phyloP scores from a whole-genome alignment of 2,797 vertebrate genomes.

The Chloroceryle amazona region DNA sequence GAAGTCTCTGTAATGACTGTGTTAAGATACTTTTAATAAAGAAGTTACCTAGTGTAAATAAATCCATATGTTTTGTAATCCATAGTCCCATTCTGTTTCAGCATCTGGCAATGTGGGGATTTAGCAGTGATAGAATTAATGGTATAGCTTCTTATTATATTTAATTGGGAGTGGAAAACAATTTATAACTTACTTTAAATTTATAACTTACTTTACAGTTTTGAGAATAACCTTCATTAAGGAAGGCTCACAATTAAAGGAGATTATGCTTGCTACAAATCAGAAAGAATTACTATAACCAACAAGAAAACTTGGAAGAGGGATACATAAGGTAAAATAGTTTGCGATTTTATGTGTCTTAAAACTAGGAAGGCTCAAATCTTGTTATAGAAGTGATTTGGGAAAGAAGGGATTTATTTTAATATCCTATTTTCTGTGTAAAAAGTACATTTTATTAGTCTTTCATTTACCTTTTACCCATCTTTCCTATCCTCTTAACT shows the following conservation, averaged over 20 bases:
- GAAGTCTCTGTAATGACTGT: constrained; percentile 74
- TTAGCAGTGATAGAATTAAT: constrained; percentile 64
- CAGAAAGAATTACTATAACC: constrained; percentile 28
- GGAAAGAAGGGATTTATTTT: neutral
- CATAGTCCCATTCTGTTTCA: constrained; percentile 53
- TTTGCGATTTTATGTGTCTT: neutral
- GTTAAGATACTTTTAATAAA: constrained; percentile 81
- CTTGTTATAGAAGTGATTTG: neutral
- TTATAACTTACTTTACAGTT: constrained; percentile 65
- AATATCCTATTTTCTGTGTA: neutral
- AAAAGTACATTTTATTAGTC: neutral
- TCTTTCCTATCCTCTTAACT: neutral
- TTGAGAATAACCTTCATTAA: constrained; percentile 46
- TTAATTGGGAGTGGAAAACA: constrained; percentile 54
- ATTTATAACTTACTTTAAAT: constrained; percentile 70
- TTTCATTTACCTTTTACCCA: neutral
- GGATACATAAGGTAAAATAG: neutral
- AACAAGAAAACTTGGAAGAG: neutral
- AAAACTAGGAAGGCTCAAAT: neutral
- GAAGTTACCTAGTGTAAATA: constrained; percentile 80
- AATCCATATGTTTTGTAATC: constrained; percentile 79
- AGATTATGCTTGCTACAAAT: constrained; percentile 39
- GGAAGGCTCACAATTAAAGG: constrained; percentile 43
- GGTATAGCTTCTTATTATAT: constrained; percentile 55
- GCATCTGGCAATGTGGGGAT: constrained; percentile 66